A percentile compares a stretch with the other conserved stretches of the same genome.
phyloP scores from a whole-genome alignment of 2,113 vertebrate genomes.

The Leptobrachium ailaonicum region DNA sequence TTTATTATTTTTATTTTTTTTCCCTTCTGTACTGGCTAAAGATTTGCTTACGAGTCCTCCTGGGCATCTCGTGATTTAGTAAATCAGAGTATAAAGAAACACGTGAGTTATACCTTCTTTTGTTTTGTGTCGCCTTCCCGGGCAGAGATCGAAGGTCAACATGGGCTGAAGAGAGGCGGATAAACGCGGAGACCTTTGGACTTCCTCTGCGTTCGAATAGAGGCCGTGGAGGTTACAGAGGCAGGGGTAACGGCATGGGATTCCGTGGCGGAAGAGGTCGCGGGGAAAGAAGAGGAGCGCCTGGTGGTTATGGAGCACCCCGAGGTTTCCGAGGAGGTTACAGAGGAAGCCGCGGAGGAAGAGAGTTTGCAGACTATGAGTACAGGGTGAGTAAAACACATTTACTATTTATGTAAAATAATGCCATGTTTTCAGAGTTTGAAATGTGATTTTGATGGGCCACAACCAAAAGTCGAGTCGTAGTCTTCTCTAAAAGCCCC shows the following conservation, averaged over 20 bases:
- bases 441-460: no score
- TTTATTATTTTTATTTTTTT: no score
- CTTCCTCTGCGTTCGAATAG: constrained; percentile 86
- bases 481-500: no score
- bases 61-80: no score
- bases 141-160: constrained; percentile 89
- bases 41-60: no score
- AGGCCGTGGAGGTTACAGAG: constrained; percentile 85
- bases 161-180: constrained; percentile 92
- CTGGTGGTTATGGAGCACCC: constrained; percentile 75
- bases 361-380: constrained; percentile 92
- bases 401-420: no score
- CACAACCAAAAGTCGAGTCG: no score
- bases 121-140: neutral
- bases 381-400: constrained; percentile 79
- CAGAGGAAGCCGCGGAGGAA: constrained; percentile 84
- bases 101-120: no score
- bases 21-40: no score
- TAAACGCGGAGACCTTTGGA: constrained; percentile 96
- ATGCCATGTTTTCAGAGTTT: no score
- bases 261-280: constrained; percentile 86
- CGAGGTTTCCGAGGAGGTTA: constrained; percentile 86
- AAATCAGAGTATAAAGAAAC: no score
- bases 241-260: constrained; percentile 80
- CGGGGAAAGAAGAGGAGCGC: constrained; percentile 60